phyloP scores from a whole-genome alignment of 2,113 vertebrate genomes.

The Trochalopteron elliotii region DNA sequence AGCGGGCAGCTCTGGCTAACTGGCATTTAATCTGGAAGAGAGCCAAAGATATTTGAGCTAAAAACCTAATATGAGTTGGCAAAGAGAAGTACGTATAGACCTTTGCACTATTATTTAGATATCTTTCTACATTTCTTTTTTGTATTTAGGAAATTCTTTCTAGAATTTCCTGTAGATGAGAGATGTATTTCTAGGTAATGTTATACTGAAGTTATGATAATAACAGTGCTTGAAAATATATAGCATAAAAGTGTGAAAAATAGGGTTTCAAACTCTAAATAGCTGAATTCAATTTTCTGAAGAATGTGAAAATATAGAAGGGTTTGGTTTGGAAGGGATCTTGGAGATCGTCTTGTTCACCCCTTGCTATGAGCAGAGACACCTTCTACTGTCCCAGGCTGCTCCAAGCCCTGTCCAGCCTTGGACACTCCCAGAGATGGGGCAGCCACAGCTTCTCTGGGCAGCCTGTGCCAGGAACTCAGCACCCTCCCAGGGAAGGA shows the following conservation, averaged over 20 bases:
- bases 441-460: not conserved
- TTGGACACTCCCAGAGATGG: not conserved
- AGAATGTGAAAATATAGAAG: not conserved
- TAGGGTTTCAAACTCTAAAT: not conserved
- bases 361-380: not conserved
- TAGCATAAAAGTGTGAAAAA: not conserved
- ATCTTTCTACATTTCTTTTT: not conserved
- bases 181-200: not conserved
- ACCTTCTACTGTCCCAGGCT: not conserved
- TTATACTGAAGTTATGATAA: not conserved
- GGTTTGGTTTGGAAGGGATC: not conserved
- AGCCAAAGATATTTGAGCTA: conserved; percentile 79
- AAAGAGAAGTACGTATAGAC: conserved; percentile 68
- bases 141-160: not conserved
- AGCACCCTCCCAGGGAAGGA: not conserved
- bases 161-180: not conserved
- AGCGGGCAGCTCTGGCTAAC: conserved; percentile 75
- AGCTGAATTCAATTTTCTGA: not conserved
- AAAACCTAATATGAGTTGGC: conserved; percentile 78
- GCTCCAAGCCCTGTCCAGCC: not conserved
- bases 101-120: conserved; percentile 41
- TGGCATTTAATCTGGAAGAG: conserved; percentile 87
- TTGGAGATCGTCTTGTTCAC: not conserved
- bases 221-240: not conserved
- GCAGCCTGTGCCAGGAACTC: not conserved